Evolutionary conservation across 2,888 invertebrate species (phyloP), one percentile per base, ranked within the genome.

Genomic region (Piscicola geometra): DNA sequence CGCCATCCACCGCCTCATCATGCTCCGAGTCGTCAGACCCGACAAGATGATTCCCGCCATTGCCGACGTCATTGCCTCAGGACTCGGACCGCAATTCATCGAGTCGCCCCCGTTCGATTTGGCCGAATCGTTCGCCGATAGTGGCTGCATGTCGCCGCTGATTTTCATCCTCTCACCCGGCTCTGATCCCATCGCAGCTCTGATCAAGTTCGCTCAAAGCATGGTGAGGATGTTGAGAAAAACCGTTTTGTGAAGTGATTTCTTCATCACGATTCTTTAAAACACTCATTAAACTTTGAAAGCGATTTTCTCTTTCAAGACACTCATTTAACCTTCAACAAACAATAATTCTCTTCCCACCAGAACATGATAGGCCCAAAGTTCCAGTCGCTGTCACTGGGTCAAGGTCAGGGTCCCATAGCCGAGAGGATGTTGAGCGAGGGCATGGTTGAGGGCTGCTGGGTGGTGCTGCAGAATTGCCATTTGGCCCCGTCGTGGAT

Each of bases 381-480:
- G 79, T 84, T 87, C 78, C 85, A 86, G 80, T 86, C 86, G 9
- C 80, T 86, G 74, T 87, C 86, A 15, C 80, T 86, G 47, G 86
- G 86, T 77, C 86, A 86, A 82, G 86, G 86, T 77, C 86, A 87
- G 78, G 86, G 86, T 25, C 86, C 86, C 1, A 86, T 86, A 77
- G 86, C 86, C 47, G 77, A 85, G 79, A 82, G 81, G 75, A 83
- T 86, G 83, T 85, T 87, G 50, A 84, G 85, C 78, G 83, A 84
- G 75, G 86, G 83, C n/a, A 77, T 83, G 2, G 85, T 84, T 77
- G 84, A 85, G 74, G 87, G 87, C 3, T 83, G 84, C 0, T 87
- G 87, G 87, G 86, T 87, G 28, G 82, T 87, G 80, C 81, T 87
- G 64, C 87, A 87, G 82, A 87, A 87, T 80, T 87, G 86, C 79